A percentile compares a stretch with the other conserved stretches of the same genome.
Evolutionary conservation across 1,140 invertebrate species (phyloP).

Genomic region (Drosophila quadrilineata): DNA sequence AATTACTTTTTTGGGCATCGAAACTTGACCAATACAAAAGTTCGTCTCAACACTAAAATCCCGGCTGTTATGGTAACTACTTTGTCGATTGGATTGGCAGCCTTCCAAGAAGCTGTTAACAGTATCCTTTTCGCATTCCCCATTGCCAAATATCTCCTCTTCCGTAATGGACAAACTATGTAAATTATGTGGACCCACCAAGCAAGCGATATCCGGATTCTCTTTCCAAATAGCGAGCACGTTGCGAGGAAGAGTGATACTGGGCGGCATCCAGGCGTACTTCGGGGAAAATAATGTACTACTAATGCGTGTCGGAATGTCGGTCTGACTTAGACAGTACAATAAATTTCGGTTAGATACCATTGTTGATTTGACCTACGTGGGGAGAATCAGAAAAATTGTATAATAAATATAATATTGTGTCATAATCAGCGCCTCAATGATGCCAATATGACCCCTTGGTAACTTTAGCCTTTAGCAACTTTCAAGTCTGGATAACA

Average conservation of each 20-base stretch:
- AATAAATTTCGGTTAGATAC: conserved; percentile 92
- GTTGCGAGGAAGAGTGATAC: conserved; percentile 72
- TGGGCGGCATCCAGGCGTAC: conserved; percentile 84
- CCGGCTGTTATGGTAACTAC: conserved; percentile 1
- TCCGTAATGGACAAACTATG: conserved; percentile 31
- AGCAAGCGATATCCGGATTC: conserved; percentile 3
- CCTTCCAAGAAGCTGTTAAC: conserved; percentile 31
- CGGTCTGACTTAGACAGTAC: conserved; percentile 83
- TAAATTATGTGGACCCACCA: conserved; percentile 58
- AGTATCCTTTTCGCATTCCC: conserved; percentile 12
- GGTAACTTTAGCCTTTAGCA: too few relatives aligned
- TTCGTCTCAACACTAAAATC: conserved; percentile 47
- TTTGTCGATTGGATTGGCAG: conserved; percentile 39
- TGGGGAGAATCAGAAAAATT: too few relatives aligned
- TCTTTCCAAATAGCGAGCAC: conserved; percentile 40
- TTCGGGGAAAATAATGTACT: conserved; percentile 73
- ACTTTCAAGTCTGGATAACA: too few relatives aligned
- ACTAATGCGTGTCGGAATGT: conserved; percentile 55
- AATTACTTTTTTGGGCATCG: conserved; percentile 81
- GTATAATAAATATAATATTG: too few relatives aligned
- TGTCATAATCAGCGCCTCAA: too few relatives aligned
- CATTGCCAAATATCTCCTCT: conserved; percentile 29
- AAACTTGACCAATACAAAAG: conserved; percentile 29
- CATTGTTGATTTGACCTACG: conserved; percentile 86
- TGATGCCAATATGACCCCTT: too few relatives aligned